Evolutionary conservation across 1,140 invertebrate species (phyloP).

Genomic region (Myzus persicae): DNA sequence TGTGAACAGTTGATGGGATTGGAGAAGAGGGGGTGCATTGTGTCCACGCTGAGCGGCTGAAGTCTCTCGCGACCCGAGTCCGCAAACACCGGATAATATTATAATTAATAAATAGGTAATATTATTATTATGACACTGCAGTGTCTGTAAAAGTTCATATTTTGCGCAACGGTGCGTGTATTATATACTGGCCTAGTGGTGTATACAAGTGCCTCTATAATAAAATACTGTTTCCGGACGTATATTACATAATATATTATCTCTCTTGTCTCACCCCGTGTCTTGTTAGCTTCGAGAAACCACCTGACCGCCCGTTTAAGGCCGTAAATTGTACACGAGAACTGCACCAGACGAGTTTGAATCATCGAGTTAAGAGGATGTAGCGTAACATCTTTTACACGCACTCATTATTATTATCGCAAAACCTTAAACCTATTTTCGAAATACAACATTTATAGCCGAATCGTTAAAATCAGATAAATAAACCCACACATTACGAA

Average conservation of each 20-base stretch:
- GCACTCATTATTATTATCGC: not conserved
- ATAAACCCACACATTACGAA: not conserved
- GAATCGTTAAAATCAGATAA: not conserved
- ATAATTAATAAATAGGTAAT: not conserved
- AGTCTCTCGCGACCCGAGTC: not conserved
- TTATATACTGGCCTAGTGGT: no score
- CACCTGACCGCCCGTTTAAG: not conserved
- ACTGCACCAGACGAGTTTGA: not conserved
- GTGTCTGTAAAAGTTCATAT: not conserved
- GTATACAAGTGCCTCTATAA: not conserved
- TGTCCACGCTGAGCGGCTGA: not conserved
- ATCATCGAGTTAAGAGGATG: not conserved
- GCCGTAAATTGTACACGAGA: not conserved
- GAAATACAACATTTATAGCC: not conserved
- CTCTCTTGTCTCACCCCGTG: not conserved
- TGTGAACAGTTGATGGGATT: no score
- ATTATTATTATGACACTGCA: not conserved
- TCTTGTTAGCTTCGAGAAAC: not conserved
- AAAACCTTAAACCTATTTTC: not conserved
- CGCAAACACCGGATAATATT: not conserved
- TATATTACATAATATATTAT: not conserved
- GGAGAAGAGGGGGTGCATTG: no score
- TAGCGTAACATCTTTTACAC: not conserved
- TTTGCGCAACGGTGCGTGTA: not conserved
- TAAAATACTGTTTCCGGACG: not conserved